These are phyloP conservation scores for Ifrita kowaldi DNA, from an alignment of 2,113 vertebrate species.

Conservation along the genomic window DNA sequence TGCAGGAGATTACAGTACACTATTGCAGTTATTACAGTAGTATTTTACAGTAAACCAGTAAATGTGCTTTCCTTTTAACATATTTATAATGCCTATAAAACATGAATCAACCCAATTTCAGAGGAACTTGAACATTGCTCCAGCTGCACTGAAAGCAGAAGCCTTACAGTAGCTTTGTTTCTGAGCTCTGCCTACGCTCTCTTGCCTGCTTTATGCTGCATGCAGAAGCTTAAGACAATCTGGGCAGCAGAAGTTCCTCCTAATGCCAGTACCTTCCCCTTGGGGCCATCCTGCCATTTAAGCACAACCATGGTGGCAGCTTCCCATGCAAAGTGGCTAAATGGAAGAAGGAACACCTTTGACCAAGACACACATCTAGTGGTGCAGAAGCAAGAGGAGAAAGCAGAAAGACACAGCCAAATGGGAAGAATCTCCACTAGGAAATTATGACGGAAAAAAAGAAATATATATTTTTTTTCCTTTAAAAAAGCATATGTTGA, in stretches of 20 bases:
- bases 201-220: background rate
- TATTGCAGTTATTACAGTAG: background rate
- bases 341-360: background rate
- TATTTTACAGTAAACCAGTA: background rate
- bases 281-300: background rate
- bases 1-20: background rate
- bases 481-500: background rate
- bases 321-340: background rate
- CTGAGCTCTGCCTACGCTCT: background rate
- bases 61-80: background rate
- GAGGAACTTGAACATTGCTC: background rate
- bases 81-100: background rate
- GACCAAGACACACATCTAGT: background rate
- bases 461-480: background rate
- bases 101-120: background rate
- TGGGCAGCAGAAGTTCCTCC: background rate
- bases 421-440: background rate
- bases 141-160: background rate
- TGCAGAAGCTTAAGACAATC: background rate
- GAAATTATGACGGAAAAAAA: background rate
- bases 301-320: background rate
- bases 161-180: background rate
- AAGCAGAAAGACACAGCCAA: background rate
- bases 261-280: background rate
- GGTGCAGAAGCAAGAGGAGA: background rate